Percentiles rank a stretch among this genome's conserved stretches.
Conservation (phyloP, 1,140 invertebrate species). For the Caenorhabditis briggsae region DNA sequence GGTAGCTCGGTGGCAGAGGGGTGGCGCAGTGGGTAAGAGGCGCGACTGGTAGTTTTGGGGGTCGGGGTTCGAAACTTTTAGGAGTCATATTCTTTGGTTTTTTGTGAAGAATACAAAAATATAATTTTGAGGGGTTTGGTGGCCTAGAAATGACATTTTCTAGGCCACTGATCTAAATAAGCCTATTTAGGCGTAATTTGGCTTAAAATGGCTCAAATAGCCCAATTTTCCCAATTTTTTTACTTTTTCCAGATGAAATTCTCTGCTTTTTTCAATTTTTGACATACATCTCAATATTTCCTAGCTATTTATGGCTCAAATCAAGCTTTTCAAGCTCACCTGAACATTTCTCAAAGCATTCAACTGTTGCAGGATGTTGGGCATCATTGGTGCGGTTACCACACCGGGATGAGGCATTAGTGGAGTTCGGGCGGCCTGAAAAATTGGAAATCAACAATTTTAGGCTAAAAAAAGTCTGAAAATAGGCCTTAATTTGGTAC, state of each 20-base stretch:
- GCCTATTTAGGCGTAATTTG: too few species aligned
- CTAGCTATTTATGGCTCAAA: neutral
- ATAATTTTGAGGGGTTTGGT: neutral
- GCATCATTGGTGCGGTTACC: conserved; percentile 9
- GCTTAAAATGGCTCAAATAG: too few species aligned
- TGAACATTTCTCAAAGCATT: conserved; percentile 34
- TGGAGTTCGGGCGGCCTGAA: neutral
- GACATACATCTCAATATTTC: too few species aligned
- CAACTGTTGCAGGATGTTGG: conserved; percentile 22
- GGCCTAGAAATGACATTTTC: neutral
- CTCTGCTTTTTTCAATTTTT: neutral
- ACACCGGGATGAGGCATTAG: neutral
- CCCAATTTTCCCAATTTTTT: neutral
- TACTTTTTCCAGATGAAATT: neutral
- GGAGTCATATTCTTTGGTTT: neutral
- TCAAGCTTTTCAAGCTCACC: neutral
- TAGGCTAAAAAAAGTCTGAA: neutral
- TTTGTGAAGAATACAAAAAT: neutral
- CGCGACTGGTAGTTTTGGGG: neutral
- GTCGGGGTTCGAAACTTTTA: neutral
- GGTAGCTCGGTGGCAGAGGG: neutral
- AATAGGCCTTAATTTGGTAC: neutral
- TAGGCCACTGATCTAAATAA: too few species aligned
- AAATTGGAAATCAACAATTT: neutral
- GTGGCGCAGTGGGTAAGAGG: neutral